Evolutionary conservation across 2,797 vertebrate species (phyloP), one percentile per base, ranked within the genome.

Genomic region (Typhlichthys subterraneus): DNA sequence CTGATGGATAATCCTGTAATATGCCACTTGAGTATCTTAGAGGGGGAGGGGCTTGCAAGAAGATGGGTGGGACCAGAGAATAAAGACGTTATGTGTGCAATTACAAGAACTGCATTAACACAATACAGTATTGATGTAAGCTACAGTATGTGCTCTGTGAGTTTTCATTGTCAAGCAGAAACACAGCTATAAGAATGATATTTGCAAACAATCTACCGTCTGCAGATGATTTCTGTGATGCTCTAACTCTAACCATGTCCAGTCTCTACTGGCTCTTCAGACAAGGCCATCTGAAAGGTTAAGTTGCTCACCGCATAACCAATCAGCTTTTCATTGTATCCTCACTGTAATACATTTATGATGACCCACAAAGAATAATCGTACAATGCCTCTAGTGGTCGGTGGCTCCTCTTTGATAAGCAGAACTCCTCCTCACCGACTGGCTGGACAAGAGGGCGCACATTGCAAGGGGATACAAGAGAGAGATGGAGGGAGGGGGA

Each of bases 1-100:
- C 81, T 81, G 82, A 83, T 82, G 84, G 91, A 90, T 94, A 91
- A 94, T 94, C 92, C 91, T 61, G 65, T 85, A 81, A 77, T 88
- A 89, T 86, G 87, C 84, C 86, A 90, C 87, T 91, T 92, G 85
- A 89, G 84, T 88, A 75, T 89, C 87, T 92, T 89, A 85, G 80
- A 79, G 79, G 80, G 88, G 83, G 77, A 78, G 73, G 81, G 63
- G 69, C 58, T 56, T 23, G 61, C 55, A 23, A 17, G 33, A 67
- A 77, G 46, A 52, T 57, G 52, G 70, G 73, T 69, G 59, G 75
- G 75, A 65, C 73, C 52, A 81, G 23, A 79, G 80, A 61, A 48
- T 80, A 45, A 42, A n/a, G 19, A n/a, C 11, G 0, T 47, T 3
- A 42, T 14, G 29, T 13, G 17, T 10, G 38, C 6, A 9, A 6